Evolutionary conservation across 2,888 invertebrate genomes (phyloP).

Genomic region (Leptinotarsa rubiginosa): DNA sequence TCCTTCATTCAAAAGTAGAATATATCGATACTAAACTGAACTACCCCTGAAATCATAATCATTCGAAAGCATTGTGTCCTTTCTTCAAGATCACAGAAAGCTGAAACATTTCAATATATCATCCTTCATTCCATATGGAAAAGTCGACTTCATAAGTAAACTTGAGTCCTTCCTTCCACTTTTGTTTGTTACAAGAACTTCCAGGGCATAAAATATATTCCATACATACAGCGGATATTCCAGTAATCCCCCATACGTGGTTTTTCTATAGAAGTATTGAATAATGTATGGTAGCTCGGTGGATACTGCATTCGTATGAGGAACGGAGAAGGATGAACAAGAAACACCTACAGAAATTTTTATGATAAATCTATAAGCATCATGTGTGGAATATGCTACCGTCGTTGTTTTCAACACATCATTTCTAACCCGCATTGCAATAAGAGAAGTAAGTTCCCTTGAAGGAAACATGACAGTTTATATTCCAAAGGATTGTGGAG

Average conservation of each 20-base stretch:
- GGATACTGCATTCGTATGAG: background rate
- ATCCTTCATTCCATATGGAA: background rate
- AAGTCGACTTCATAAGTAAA: background rate
- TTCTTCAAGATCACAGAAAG: background rate
- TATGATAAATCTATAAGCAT: background rate
- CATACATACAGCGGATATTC: slow-evolving; percentile 6
- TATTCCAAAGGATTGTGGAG: no score
- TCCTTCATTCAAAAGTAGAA: no score
- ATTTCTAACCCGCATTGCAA: background rate
- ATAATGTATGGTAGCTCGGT: slow-evolving; percentile 7
- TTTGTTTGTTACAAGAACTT: slow-evolving; percentile 1
- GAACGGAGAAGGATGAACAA: background rate
- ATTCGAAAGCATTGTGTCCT: no score
- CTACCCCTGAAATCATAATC: no score
- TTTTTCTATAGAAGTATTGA: slow-evolving; percentile 11
- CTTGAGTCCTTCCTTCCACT: background rate
- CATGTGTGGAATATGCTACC: slow-evolving; percentile 1
- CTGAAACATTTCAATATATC: background rate
- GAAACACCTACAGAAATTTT: background rate
- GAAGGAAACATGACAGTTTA: no score
- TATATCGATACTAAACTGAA: no score
- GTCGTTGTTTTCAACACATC: background rate
- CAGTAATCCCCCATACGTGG: slow-evolving; percentile 2
- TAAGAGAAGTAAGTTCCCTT: no score
- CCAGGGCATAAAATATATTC: slow-evolving; percentile 2